Evolutionary conservation across 2,113 vertebrate species (phyloP), one percentile per base, ranked within the genome.

Genomic region (Tupaia chinensis): DNA sequence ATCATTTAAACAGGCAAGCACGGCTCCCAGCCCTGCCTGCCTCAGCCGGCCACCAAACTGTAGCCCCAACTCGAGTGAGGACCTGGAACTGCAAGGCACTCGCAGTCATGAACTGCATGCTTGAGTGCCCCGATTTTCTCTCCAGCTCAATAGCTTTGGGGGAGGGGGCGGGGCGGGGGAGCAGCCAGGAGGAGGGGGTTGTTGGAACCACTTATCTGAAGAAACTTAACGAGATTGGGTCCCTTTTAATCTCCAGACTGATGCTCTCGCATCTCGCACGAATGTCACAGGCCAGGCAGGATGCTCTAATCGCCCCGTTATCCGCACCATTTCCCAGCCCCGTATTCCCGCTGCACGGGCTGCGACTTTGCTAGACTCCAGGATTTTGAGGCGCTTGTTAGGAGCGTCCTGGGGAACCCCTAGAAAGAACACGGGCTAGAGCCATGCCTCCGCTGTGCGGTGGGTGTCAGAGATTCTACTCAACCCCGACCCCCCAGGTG

Each of bases 101-200:
- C 9, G 72, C 96, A 87, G 96, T 96, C 95, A 97, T 95, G 97
- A 96, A 93, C 85, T 92, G 94, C 91, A 97, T 91, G 96, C 95
- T 94, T 97, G 95, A 96, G 95, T 95, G 97, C 96, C 95, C 96
- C 94, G 97, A 97, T 97, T 97, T 97, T 97, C 95, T 95, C 96
- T 95, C 93, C 78, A 68, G 93, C 85, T 97, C 96, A 93, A 44
- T 87, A 93, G 96, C 93, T 97, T 86, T 88, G 83, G 90, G 70
- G 96, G 87, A 95, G 95, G 87, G 87, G 34, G 82, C 9, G 34
- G n/a, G 56, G n/a, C 66, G 70, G 82, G 89, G 66, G 86, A 93
- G 70, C 12, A 2, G 20, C 70, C 73, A 82, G 74, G 80, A 63
- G 69, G 25, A n/a, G 82, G 63, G 78, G 65, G 87, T 19, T 32